Percentiles rank a stretch among this genome's conserved stretches.
phyloP scores from a whole-genome alignment of 1,140 invertebrate genomes.

The Latrodectus geometricus region DNA sequence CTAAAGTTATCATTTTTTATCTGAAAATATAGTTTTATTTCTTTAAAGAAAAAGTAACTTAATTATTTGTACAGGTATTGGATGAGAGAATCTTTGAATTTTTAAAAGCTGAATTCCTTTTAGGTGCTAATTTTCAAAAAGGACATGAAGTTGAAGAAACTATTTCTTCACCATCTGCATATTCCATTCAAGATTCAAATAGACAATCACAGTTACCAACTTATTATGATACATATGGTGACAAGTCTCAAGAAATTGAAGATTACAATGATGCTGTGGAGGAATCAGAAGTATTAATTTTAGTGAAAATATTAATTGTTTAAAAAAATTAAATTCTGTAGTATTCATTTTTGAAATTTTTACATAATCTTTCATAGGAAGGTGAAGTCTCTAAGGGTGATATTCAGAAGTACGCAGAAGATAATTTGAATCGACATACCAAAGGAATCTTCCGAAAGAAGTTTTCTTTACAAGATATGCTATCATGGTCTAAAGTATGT shows the following conservation, averaged over 20 bases:
- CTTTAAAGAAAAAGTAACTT: no score
- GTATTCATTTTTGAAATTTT: not conserved
- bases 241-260: constrained; percentile 30
- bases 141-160: constrained; percentile 3
- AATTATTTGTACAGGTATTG: no score
- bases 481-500: constrained; percentile 88
- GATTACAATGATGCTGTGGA: constrained; percentile 21
- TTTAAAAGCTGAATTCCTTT: not conserved
- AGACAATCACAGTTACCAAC: constrained; percentile 24
- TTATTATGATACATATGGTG: constrained; percentile 39
- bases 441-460: constrained; percentile 88
- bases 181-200: constrained; percentile 8
- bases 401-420: constrained; percentile 91
- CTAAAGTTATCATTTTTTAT: no score
- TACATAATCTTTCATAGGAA: constrained; percentile 21
- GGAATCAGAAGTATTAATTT: constrained; percentile 33
- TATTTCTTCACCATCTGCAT: constrained; percentile 23
- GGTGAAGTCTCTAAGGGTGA: constrained; percentile 69
- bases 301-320: not conserved
- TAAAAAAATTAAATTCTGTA: no score
- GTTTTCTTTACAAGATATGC: constrained; percentile 86
- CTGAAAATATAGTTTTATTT: no score
- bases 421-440: constrained; percentile 91
- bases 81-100: not conserved
- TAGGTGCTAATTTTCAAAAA: constrained; percentile 27